phyloP scores from a whole-genome alignment of 2,113 vertebrate genomes.

The Poecile atricapillus region DNA sequence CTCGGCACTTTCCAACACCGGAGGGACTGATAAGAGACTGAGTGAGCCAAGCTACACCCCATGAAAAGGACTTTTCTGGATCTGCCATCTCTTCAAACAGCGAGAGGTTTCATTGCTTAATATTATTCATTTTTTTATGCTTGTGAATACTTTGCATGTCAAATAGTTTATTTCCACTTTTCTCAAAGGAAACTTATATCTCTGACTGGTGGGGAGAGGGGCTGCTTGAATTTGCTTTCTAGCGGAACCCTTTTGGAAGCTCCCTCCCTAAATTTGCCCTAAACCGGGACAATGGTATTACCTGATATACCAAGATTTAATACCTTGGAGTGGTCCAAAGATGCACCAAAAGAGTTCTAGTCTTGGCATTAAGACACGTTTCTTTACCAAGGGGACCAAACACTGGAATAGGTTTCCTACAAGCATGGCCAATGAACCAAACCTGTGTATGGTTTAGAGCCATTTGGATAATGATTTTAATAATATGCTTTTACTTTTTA shows the following conservation, averaged over 20 bases:
- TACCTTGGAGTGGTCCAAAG: not conserved
- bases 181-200: not conserved
- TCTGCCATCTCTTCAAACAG: not conserved
- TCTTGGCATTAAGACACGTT: not conserved
- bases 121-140: not conserved
- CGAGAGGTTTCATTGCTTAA: not conserved
- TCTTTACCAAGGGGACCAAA: not conserved
- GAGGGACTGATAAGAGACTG: too few relatives aligned
- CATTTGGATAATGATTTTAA: not conserved
- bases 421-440: accelerated
- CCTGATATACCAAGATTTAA: not conserved
- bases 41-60: accelerated
- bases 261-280: not conserved
- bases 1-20: accelerated
- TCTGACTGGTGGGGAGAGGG: not conserved
- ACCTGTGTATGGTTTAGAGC: not conserved
- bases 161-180: not conserved
- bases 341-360: not conserved
- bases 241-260: not conserved
- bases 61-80: not conserved
- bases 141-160: not conserved
- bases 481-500: not conserved
- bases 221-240: not conserved
- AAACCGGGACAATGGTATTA: not conserved
- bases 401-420: not conserved